Percentiles rank a stretch among this genome's conserved stretches.
phyloP scores from a whole-genome alignment of 1,140 invertebrate species.

The Lycorma delicatula region DNA sequence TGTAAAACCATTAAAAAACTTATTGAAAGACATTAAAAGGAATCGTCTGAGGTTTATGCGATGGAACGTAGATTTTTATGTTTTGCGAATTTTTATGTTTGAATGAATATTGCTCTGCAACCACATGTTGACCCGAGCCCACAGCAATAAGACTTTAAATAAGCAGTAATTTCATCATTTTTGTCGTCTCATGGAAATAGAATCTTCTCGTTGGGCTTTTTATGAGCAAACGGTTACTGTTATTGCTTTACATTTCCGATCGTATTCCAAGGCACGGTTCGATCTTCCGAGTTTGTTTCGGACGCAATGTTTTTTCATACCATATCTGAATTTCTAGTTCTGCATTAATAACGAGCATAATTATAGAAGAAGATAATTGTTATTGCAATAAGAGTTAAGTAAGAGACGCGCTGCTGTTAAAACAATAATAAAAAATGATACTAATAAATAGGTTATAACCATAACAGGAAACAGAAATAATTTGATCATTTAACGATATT shows the following conservation, averaged over 20 bases:
- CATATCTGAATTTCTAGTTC: no score
- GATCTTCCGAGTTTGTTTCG: no score
- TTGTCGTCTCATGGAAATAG: slow-evolving; percentile 3
- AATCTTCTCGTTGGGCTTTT: not conserved
- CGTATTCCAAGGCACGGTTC: not conserved
- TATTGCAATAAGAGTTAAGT: no score
- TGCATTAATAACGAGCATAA: no score
- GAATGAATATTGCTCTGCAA: slow-evolving; percentile 6
- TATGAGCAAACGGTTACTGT: slow-evolving; percentile 3
- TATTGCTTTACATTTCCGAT: slow-evolving; percentile 1
- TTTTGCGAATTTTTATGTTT: slow-evolving; percentile 3
- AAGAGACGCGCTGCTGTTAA: no score
- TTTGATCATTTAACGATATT: no score
- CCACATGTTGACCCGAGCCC: not conserved
- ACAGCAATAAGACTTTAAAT: not conserved
- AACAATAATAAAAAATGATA: no score
- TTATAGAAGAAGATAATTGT: no score
- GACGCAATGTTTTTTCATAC: no score
- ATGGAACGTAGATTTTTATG: not conserved
- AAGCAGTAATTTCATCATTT: slow-evolving; percentile 7
- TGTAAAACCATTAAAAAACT: slow-evolving; percentile 3
- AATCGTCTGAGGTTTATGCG: slow-evolving; percentile 5
- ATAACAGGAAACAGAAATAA: no score
- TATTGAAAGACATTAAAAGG: slow-evolving; percentile 6
- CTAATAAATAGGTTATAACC: no score